Evolutionary conservation across 2,113 vertebrate genomes (phyloP), one percentile per base, ranked within the genome.

Genomic region (Misgurnus mizolepis): DNA sequence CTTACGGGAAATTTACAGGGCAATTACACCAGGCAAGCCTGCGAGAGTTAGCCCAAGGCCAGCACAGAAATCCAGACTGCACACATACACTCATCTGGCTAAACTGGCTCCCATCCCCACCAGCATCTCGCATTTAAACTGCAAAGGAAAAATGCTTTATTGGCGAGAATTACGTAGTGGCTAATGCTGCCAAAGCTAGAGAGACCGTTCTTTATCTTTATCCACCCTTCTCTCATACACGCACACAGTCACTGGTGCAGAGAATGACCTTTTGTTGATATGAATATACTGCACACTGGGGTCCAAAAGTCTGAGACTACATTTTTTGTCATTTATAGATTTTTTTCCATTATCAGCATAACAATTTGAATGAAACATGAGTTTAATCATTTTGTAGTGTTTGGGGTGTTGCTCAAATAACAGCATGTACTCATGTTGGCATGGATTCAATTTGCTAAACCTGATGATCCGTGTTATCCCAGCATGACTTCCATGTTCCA

Each of bases 1-100:
- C 82, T 92, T 89, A 89, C 82, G 82, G 82, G 80, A 91, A 89
- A 92, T 92, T 90, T 90, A 91, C 87, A 89, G 87, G 84, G 84
- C 84, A 87, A 88, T 91, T 91, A 90, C 84, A 86, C 74, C 72
- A 49, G 0, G 80, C 68, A 81, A 80, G 80, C 74, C 88, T 87
- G 84, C 56, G 78, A 84, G 88, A 89, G 89, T 86, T 85, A 78
- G 88, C 89, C 86, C 85, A 77, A 80, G 80, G 81, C 76, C 78
- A 85, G 79, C 68, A 68, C 80, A 71, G 76, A 83, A 84, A 87
- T 76, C 15, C 79, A 62, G 84, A 73, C 82, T 71, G 47, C 14
- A 43, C 53, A 71, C 72, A 43, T 64, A 72, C 47, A 72, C 53
- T 40, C 58, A 47, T 49, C 68, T 34, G 27, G 45, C 41, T 61